Evolutionary conservation across 1,140 invertebrate species (phyloP).

Genomic region (Schlechtendalia chinensis): DNA sequence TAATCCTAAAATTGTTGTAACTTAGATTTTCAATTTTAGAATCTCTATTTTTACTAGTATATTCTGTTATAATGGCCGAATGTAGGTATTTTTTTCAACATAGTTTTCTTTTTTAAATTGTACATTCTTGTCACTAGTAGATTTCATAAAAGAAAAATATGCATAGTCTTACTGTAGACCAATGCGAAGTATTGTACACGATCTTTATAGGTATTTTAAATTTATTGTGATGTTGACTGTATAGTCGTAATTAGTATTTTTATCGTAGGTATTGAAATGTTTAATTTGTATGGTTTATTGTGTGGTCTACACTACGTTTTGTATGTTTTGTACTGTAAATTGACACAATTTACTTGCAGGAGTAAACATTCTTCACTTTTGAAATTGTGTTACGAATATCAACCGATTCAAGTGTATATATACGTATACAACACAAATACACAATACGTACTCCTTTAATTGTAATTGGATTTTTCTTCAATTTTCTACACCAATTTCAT

Average conservation of each 20-base stretch:
- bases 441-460: constrained; percentile 13
- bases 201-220: too few species aligned
- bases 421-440: constrained; percentile 6
- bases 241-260: neutral
- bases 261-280: neutral
- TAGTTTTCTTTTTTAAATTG: neutral
- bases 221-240: neutral
- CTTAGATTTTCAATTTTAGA: constrained; percentile 19
- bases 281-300: constrained; percentile 3
- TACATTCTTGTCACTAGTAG: neutral
- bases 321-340: neutral
- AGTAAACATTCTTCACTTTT: constrained; percentile 9
- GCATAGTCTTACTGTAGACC: neutral
- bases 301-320: neutral
- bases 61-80: neutral
- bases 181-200: too few species aligned
- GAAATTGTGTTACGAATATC: neutral
- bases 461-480: constrained; percentile 35
- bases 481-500: constrained; percentile 41
- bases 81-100: constrained; percentile 16
- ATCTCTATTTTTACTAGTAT: constrained; percentile 9
- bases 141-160: constrained; percentile 1
- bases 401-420: neutral
- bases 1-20: neutral
- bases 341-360: constrained; percentile 12